A percentile compares a stretch with the other conserved stretches of the same genome.
Conservation (phyloP, 2,797 vertebrate species). For the Poeciliopsis paucimaculata region DNA sequence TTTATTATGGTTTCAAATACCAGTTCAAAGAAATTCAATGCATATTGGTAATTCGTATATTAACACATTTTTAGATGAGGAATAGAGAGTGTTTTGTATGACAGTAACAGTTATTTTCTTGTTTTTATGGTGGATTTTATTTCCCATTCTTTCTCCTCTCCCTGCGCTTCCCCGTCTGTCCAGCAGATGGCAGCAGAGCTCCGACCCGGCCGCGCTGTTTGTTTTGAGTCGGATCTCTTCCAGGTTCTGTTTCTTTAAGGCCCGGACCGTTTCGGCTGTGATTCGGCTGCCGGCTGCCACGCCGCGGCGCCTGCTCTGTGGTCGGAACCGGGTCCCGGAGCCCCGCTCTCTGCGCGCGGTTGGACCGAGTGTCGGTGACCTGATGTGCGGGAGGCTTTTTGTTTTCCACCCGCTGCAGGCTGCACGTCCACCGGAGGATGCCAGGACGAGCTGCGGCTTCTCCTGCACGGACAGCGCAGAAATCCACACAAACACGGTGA, state of each 20-base stretch:
- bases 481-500: constrained; percentile 57
- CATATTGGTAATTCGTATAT: background rate
- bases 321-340: constrained; percentile 31
- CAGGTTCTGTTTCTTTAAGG: constrained; percentile 58
- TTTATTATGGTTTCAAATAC: background rate
- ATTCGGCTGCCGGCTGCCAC: constrained; percentile 46
- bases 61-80: too few species aligned
- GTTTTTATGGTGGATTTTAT: background rate
- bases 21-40: background rate
- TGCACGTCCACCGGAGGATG: constrained; percentile 61
- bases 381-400: constrained; percentile 54
- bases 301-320: constrained; percentile 65
- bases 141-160: background rate
- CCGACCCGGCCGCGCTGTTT: background rate
- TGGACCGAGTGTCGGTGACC: constrained; percentile 14
- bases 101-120: background rate
- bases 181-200: constrained; percentile 46
- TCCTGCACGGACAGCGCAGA: constrained; percentile 57
- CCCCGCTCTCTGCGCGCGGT: background rate
- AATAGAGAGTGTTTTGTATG: background rate
- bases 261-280: constrained; percentile 5
- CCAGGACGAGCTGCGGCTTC: constrained; percentile 36
- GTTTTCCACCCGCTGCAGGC: constrained; percentile 56
- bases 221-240: background rate
- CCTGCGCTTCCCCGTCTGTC: background rate